Evolutionary conservation across 2,113 vertebrate genomes (phyloP), one percentile per base, ranked within the genome.

Genomic region (Mormoops blainvillei): DNA sequence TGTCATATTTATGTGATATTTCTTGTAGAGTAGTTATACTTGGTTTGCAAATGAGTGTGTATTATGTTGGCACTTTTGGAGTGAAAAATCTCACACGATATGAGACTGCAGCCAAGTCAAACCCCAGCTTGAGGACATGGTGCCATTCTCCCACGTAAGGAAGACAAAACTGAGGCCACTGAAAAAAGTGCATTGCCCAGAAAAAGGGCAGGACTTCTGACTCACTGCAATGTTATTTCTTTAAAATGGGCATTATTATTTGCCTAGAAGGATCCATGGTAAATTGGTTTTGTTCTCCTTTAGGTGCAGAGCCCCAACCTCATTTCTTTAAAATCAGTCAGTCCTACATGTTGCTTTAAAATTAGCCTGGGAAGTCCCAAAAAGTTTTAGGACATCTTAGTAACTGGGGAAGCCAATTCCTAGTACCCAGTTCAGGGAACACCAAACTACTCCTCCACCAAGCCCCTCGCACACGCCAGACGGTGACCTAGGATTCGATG

Each of bases 271-370:
- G 43, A 45, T 84, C 65, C 48, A 74, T 22, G 38, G 50, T 58
- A 86, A 50, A 45, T 76, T 87, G 41, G 61, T 90, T 88, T 85
- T 80, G n/a, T 77, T 95, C 80, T 77, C 50, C 38, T 76, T 68
- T 63, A 73, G 3, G 43, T 70, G 5, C 43, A 41, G 13, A 87
- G 63, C 38, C n/a, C 41, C 56, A 78, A 63, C 41, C 48, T 54
- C 88, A 28, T 56, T 70, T 31, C 74, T 97, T 56, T 89, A 95
- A 96, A 87, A 94, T 93, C 81, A 84, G 4, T 48, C 76, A 89
- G 28, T 61, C 9, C 16, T 80, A 28, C 0, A 4, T n/a, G 36
- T 68, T 94, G 78, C 68, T 96, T 95, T 89, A 87, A 95, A 92
- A 96, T 92, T 94, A 89, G 67, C 20, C 48, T 43, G 4, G 38